Evolutionary conservation across 2,888 invertebrate genomes (phyloP), one percentile per base, ranked within the genome.

Genomic region (Rhogogaster chlorosoma): DNA sequence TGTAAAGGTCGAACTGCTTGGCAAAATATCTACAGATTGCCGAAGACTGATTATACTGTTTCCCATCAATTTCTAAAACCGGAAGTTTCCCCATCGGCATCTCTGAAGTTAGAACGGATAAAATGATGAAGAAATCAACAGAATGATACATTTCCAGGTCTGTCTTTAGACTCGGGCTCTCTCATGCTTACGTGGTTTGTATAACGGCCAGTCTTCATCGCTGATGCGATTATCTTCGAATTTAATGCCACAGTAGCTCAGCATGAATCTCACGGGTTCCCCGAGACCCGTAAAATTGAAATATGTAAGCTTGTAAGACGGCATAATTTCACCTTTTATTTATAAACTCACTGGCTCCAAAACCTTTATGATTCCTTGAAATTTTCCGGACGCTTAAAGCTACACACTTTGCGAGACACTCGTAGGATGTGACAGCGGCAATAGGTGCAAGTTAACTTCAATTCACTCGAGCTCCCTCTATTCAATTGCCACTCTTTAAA

Each of bases 11-110:
- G 42, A 93, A 93, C 88, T 94, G 93, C 84, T 92, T 93, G 2
- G 94, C 95, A 1, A 95, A 88, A 88, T 94, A 95, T 82, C 95
- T 94, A 53, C 94, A 93, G 78, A 95, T 95, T 45, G 95, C 94
- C 85, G 93, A 92, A 2, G 94, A 93, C 86, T 94, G 94, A 86
- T 92, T 91, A 57, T 94, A 92, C 1, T 90, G 88, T 87, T 93
- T 93, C 9, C 94, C 94, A 84, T 94, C 94, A 32, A 94, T 91
- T 85, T 94, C 94, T 85, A 95, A 86, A 0, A 94, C 91, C 0
- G 95, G 95, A 84, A 94, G 86, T 85, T 94, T 94, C 5, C 93
- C 93, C 91, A 94, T 93, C 36, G 94, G 94, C 90, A 93, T 93
- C n/a, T 90, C 94, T 94, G 85, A 4, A 89, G 87, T 32, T 84